Evolutionary conservation across 2,888 invertebrate species (phyloP), one percentile per base, ranked within the genome.

Genomic region (Ceramica pisi): DNA sequence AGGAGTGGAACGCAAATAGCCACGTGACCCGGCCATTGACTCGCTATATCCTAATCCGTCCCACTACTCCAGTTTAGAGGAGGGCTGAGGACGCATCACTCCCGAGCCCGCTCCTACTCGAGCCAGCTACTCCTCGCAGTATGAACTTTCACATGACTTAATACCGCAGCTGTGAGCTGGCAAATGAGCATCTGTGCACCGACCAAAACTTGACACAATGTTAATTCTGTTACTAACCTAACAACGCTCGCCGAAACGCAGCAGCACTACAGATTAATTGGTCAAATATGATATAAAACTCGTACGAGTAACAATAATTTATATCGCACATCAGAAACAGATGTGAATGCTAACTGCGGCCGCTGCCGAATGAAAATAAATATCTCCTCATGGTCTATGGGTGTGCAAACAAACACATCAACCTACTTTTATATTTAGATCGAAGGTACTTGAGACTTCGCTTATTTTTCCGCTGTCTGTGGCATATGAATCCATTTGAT

Each of bases 11-110:
- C 94, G 91, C 92, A 96, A 95, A 96, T 95, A 95, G 94, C 93
- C 90, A 89, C 90, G 92, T 95, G 95, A 95, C 95, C 95, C 96
- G 96, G 96, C 95, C 96, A 92, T 95, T 95, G 96, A 96, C 95
- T 95, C 93, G 94, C 93, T 93, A 95, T 94, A 93, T 95, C 95
- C 95, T 95, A 95, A 96, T 94, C 95, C 95, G 95, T 93, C 95
- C 95, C 92, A 96, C 95, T 96, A 95, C 94, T 96, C 95, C 92
- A 95, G 90, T 94, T 96, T 92, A 91, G 89, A 87, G 89, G 88
- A 86, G 87, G 51, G 63, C 71, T 83, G 72, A 68, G 72, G 83
- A 76, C 76, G 66, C 71, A 56, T 71, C 72, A 60, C 57, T 71
- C 70, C 65, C 66, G 82, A 88, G 88, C 85, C 87, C 85, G 85